phyloP scores from a whole-genome alignment of 2,113 vertebrate genomes.

The Chascanopsetta lugubris region DNA sequence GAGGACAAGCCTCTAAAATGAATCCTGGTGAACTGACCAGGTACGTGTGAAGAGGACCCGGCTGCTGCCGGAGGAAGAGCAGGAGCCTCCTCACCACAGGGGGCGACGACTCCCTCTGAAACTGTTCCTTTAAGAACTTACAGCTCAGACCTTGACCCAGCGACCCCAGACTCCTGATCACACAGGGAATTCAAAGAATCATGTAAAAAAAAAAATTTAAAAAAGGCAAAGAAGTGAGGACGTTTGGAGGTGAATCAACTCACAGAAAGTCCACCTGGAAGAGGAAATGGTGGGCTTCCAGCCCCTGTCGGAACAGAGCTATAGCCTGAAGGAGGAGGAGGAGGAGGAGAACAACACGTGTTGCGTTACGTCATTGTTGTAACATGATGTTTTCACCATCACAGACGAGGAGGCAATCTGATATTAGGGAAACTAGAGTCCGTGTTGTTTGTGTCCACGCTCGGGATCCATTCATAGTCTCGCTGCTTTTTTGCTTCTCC shows the following conservation, averaged over 20 bases:
- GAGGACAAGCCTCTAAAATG: neutral
- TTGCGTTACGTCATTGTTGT: neutral
- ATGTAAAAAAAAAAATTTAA: neutral
- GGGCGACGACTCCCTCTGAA: constrained; percentile 26
- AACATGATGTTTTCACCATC: constrained; percentile 2
- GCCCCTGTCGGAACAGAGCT: constrained; percentile 68
- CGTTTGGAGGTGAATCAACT: constrained; percentile 42
- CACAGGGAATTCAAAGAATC: constrained; percentile 14
- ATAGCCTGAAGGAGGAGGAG: constrained; percentile 70
- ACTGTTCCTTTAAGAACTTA: constrained; percentile 40
- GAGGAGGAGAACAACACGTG: constrained; percentile 6
- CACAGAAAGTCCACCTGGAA: constrained; percentile 65
- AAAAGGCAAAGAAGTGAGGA: neutral
- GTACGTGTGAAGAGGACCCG: constrained; percentile 74
- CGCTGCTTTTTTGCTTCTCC: constrained; percentile 30
- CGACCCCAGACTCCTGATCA: constrained; percentile 74
- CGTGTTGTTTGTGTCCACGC: constrained; percentile 7
- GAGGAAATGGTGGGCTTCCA: constrained; percentile 32
- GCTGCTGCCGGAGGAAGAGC: constrained; percentile 70
- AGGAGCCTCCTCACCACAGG: constrained; percentile 61
- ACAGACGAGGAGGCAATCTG: constrained; percentile 18
- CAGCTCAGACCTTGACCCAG: constrained; percentile 79
- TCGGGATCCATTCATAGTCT: constrained; percentile 41
- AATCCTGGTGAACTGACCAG: constrained; percentile 67
- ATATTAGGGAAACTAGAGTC: constrained; percentile 11